Percentiles rank a stretch among this genome's conserved stretches.
Evolutionary conservation across 2,797 vertebrate genomes (phyloP).

Genomic region (Valencia hispanica): DNA sequence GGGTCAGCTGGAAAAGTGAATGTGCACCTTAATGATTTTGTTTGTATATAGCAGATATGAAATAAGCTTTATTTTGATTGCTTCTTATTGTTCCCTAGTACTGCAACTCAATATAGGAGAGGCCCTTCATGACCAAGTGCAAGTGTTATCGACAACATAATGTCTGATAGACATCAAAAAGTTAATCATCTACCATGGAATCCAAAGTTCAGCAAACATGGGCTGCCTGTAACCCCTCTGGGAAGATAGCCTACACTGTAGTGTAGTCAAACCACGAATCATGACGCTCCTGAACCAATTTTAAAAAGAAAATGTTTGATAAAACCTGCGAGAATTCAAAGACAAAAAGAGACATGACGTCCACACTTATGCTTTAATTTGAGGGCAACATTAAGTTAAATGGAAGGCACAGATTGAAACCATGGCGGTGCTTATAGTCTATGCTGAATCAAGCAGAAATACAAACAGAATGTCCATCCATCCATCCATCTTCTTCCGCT

Average conservation of each 20-base stretch:
- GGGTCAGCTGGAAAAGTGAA: background rate
- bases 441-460: background rate
- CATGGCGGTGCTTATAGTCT: no score
- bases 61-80: background rate
- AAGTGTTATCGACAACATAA: background rate
- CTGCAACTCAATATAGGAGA: background rate
- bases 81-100: background rate
- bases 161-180: constrained; percentile 16
- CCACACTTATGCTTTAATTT: background rate
- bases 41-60: background rate
- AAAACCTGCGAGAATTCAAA: background rate
- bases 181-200: constrained; percentile 64
- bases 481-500: no score
- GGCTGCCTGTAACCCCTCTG: constrained; percentile 1
- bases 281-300: background rate
- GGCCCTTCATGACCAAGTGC: background rate
- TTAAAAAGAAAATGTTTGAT: background rate
- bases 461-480: background rate
- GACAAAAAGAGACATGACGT: background rate
- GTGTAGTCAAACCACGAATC: background rate
- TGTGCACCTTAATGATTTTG: background rate
- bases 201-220: constrained; percentile 63
- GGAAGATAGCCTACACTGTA: background rate
- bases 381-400: background rate
- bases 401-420: background rate